These are phyloP conservation scores for Acrocera orbiculus DNA, from an alignment of 2,888 invertebrate genomes.

Conservation along the genomic window DNA sequence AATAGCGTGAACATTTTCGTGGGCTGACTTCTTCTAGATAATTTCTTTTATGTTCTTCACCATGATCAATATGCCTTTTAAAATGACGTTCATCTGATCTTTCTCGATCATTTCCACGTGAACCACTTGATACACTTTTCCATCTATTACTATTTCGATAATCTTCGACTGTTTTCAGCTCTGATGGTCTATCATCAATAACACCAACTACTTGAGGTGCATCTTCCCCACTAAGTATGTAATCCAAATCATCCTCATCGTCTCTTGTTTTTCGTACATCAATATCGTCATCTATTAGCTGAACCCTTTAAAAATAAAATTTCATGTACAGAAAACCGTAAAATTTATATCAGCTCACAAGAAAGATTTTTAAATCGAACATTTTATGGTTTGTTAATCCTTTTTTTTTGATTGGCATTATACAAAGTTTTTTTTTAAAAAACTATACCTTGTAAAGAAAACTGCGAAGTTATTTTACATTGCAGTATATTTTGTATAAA, in stretches of 20 bases:
- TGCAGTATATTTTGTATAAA: too few species aligned
- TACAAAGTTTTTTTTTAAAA: too few species aligned
- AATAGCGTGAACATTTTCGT: neutral
- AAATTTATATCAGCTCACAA: too few species aligned
- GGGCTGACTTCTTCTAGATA: too few species aligned
- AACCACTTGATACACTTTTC: slow-evolving; percentile 18
- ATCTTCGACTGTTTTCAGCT: slow-evolving; percentile 28
- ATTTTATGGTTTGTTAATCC: too few species aligned
- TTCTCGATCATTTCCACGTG: neutral
- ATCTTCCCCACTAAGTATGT: slow-evolving; percentile 62
- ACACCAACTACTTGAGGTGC: slow-evolving; percentile 79
- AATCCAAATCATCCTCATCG: slow-evolving; percentile 34
- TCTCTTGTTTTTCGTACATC: slow-evolving; percentile 38
- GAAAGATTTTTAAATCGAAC: too few species aligned
- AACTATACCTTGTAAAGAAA: too few species aligned
- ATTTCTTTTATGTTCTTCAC: too few species aligned
- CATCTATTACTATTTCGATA: slow-evolving; percentile 19
- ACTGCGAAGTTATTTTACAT: too few species aligned
- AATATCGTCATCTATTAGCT: slow-evolving; percentile 75
- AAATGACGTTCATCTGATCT: slow-evolving; percentile 16
- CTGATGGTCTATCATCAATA: slow-evolving; percentile 62
- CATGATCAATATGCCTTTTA: too few species aligned
- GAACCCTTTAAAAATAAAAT: slow-evolving; percentile 42
- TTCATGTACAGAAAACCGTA: too few species aligned
- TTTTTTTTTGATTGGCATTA: too few species aligned